Conservation (phyloP, 2,888 invertebrate genomes). For the Nymphalis urticae region DNA sequence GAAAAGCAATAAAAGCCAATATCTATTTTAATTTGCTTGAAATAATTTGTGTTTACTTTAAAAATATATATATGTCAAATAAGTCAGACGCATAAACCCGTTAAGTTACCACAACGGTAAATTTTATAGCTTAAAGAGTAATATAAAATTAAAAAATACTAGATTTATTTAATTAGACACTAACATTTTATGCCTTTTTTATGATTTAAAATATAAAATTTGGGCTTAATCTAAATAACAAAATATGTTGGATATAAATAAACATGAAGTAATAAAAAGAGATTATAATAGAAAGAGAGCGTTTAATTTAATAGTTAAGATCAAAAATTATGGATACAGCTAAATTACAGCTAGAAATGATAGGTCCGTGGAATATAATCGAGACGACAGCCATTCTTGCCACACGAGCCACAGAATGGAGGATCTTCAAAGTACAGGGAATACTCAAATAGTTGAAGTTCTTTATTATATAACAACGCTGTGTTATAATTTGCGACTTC, state of each 20-base stretch:
- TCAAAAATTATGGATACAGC: not conserved
- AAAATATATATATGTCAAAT: not conserved
- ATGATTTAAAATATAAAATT: constrained; percentile 17
- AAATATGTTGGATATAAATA: constrained; percentile 18
- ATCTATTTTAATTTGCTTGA: not conserved
- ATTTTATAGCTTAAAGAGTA: constrained; percentile 18
- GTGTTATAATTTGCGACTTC: constrained; percentile 6
- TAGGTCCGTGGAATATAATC: constrained; percentile 1
- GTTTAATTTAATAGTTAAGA: not conserved
- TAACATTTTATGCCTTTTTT: constrained; percentile 20
- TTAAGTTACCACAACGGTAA: constrained; percentile 29
- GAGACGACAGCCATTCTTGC: not conserved
- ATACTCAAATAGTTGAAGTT: constrained; percentile 4
- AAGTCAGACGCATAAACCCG: constrained; percentile 14
- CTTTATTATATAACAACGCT: not conserved
- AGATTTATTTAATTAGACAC: constrained; percentile 24
- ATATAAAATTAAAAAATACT: constrained; percentile 14
- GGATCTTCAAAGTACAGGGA: constrained; percentile 5
- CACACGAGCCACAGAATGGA: no score
- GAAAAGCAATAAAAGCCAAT: constrained; percentile 14
- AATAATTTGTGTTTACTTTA: not conserved
- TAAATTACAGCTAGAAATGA: constrained; percentile 8
- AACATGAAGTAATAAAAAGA: constrained; percentile 24
- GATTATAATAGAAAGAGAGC: constrained; percentile 20
- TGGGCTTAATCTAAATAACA: constrained; percentile 18